Evolutionary conservation across 1,140 invertebrate genomes (phyloP), one percentile per base, ranked within the genome.

Genomic region (Atta colombica): DNA sequence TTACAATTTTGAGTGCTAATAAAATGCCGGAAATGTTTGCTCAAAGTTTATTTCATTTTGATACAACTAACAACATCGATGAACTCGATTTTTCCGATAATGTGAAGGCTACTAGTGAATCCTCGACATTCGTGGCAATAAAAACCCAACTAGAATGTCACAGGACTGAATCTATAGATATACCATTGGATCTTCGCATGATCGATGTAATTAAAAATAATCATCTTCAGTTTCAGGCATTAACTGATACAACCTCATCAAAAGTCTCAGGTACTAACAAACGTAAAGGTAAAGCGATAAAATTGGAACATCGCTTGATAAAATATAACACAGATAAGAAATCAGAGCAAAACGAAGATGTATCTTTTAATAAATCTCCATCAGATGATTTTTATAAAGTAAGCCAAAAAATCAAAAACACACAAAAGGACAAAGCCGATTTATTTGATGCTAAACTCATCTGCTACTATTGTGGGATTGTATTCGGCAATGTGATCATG

Each of bases 401-500:
- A 1, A 75, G 68, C 7, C n/a, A 25, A 0, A 58, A 35, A 6
- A n/a, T 53, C 4, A 39, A 69, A 3, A 28, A 69, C 2, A 35
- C n/a, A n/a, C n/a, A n/a, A n/a, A 39, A 35, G 8, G 0, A 35
- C 6, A 21, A 53, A 16, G 1, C 3, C 0, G 45, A 3, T 31
- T 71, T 21, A 12, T 3, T 49, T 10, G 45, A 14, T 0, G 86
- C 71, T 71, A 89, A 89, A 2, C 97, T 97, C 91, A 96, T 96
- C 80, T 99, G 99, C 93, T 96, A 97, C 45, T 98, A 97, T 93
- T 99, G 99, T 94, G 97, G 98, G 90, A 99, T 99, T 39, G 96
- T 97, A 4, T 99, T 99, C 94, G 97, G 97, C n/a, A 98, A 99
- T 93, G 96, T 97, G 45, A 97, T 98, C 10, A 98, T 99, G 97